Conservation (phyloP, 2,888 invertebrate species). For the Suillia variegata region DNA sequence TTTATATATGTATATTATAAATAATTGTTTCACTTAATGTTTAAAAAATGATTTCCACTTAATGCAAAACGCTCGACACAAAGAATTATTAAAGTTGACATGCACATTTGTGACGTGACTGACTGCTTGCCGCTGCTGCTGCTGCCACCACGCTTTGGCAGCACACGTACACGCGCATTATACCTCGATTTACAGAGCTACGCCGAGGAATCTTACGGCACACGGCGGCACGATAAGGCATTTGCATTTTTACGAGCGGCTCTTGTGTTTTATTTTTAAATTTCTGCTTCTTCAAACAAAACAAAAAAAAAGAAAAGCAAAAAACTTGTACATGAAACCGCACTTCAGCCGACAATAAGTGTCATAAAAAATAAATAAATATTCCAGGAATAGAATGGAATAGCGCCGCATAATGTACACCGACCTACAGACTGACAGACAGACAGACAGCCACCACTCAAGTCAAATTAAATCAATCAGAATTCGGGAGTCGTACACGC, state of each 20-base stretch:
- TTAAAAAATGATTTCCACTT: no score
- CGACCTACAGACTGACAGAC: not conserved
- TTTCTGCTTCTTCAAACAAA: slow-evolving; percentile 41
- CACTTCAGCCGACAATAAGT: slow-evolving; percentile 29
- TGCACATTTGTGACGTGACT: no score
- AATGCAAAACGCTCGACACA: no score
- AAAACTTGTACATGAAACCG: slow-evolving; percentile 15
- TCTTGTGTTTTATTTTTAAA: slow-evolving; percentile 22
- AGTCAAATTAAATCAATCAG: slow-evolving; percentile 48
- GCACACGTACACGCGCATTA: no score
- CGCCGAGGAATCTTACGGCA: no score
- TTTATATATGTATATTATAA: no score
- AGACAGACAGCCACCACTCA: slow-evolving; percentile 19
- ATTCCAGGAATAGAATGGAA: slow-evolving; percentile 21
- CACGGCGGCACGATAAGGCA: no score
- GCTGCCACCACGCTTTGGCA: no score
- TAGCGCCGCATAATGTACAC: slow-evolving; percentile 19
- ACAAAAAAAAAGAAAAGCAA: slow-evolving; percentile 20
- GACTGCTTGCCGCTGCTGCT: no score
- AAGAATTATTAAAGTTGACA: no score
- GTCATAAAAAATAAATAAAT: slow-evolving; percentile 44
- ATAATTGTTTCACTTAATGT: no score
- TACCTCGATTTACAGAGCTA: no score
- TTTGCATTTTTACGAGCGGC: not conserved
- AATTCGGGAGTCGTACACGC: slow-evolving; percentile 21